Percentiles rank a stretch among this genome's conserved stretches.
phyloP scores from a whole-genome alignment of 2,797 vertebrate genomes.

The Tachyglossus aculeatus region DNA sequence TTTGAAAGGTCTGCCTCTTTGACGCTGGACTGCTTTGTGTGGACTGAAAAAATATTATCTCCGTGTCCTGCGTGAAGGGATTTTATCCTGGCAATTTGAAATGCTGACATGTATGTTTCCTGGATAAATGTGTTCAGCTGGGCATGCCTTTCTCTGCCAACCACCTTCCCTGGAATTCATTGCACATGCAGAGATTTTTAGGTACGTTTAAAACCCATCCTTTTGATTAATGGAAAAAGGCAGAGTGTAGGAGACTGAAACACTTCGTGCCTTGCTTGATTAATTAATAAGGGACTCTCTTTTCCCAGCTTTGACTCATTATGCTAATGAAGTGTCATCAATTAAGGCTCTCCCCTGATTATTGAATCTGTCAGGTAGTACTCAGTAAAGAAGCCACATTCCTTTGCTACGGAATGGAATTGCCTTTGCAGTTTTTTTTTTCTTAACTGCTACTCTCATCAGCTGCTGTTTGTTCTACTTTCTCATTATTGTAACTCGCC shows the following conservation, averaged over 20 bases:
- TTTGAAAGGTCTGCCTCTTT: slow-evolving; percentile 36
- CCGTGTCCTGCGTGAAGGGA: slow-evolving; percentile 41
- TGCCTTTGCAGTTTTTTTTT: slow-evolving; percentile 68
- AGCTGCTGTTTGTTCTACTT: slow-evolving; percentile 68
- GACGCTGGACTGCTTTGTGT: slow-evolving; percentile 35
- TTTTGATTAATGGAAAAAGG: slow-evolving; percentile 80
- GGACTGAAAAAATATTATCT: slow-evolving; percentile 51
- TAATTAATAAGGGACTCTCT: slow-evolving; percentile 81
- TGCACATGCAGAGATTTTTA: slow-evolving; percentile 70
- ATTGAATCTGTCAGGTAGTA: slow-evolving; percentile 80
- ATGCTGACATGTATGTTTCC: slow-evolving; percentile 40
- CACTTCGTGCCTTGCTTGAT: slow-evolving; percentile 80
- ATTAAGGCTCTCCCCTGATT: slow-evolving; percentile 83
- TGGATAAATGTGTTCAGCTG: slow-evolving; percentile 59
- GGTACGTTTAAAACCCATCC: slow-evolving; percentile 73
- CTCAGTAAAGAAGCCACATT: slow-evolving; percentile 73
- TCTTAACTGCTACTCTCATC: slow-evolving; percentile 66
- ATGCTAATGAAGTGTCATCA: slow-evolving; percentile 86
- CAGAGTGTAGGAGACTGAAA: slow-evolving; percentile 75
- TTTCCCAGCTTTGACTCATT: slow-evolving; percentile 82
- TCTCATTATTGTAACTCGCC: slow-evolving; percentile 60
- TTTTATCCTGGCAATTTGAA: slow-evolving; percentile 51
- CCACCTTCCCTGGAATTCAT: slow-evolving; percentile 62
- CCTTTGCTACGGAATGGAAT: slow-evolving; percentile 67
- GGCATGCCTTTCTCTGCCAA: slow-evolving; percentile 54